phyloP scores from a whole-genome alignment of 2,888 invertebrate species.

The Blera fallax region DNA sequence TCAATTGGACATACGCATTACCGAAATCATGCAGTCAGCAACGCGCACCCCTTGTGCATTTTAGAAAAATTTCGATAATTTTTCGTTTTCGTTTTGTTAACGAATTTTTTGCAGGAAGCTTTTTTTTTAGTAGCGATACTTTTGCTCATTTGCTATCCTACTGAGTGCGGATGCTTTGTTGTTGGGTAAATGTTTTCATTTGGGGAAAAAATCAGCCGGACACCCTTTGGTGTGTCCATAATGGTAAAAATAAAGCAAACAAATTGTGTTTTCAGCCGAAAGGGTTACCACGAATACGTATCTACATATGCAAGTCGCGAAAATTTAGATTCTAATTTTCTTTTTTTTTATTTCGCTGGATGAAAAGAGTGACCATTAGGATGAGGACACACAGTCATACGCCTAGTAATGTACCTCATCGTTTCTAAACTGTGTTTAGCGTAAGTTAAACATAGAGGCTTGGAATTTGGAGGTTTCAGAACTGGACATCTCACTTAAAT shows the following conservation, averaged over 20 bases:
- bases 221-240: constrained; percentile 24
- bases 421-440: too few species aligned
- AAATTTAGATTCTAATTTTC: too few species aligned
- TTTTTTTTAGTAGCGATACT: constrained; percentile 23
- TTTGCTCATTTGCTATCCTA: constrained; percentile 47
- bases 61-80: constrained; percentile 61
- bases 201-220: neutral
- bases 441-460: too few species aligned
- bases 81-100: constrained; percentile 36
- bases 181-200: constrained; percentile 63
- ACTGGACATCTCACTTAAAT: too few species aligned
- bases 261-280: constrained; percentile 5
- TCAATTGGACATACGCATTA: constrained; percentile 45
- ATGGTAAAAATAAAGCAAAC: constrained; percentile 22
- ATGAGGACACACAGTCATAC: neutral
- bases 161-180: constrained; percentile 34
- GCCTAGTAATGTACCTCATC: neutral
- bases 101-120: neutral
- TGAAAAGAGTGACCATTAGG: too few species aligned
- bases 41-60: constrained; percentile 60
- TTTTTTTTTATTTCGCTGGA: too few species aligned
- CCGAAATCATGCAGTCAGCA: constrained; percentile 40
- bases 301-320: neutral
- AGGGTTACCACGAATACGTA: constrained; percentile 12
- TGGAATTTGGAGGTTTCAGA: too few species aligned